Conservation (phyloP, 1,140 invertebrate genomes). For the Hylaeus volcanicus region DNA sequence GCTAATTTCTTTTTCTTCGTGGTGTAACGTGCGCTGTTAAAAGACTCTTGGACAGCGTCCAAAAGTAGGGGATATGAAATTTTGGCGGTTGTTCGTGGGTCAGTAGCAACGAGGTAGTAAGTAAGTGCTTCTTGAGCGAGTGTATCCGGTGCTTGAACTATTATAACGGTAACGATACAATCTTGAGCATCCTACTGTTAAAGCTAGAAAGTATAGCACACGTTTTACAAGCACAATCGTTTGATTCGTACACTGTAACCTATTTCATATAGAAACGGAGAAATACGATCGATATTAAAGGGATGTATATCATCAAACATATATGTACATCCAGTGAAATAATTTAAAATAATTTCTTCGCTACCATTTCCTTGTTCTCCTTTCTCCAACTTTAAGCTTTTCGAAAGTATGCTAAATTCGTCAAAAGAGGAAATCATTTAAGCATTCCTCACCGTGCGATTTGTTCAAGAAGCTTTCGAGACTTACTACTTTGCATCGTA, state of each 20-base stretch:
- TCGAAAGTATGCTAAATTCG: too few species aligned
- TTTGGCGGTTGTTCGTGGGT: conserved; percentile 21
- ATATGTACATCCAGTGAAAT: too few species aligned
- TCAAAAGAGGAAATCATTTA: too few species aligned
- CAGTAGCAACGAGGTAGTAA: conserved; percentile 22
- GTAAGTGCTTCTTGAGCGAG: conserved; percentile 38
- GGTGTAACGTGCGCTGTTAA: too few species aligned
- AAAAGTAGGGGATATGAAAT: conserved; percentile 23
- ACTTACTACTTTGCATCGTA: too few species aligned
- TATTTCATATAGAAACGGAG: neutral
- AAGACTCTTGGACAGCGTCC: neutral
- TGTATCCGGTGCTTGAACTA: conserved; percentile 42
- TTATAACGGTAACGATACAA: conserved; percentile 42
- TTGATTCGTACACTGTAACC: neutral
- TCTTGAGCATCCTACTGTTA: conserved; percentile 11
- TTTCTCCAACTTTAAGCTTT: too few species aligned
- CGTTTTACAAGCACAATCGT: neutral
- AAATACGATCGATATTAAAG: neutral
- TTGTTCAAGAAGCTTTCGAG: too few species aligned
- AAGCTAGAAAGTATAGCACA: conserved; percentile 1
- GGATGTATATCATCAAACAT: too few species aligned
- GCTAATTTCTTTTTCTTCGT: neutral
- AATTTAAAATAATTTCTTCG: too few species aligned
- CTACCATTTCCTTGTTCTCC: too few species aligned
- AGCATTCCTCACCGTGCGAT: too few species aligned